Evolutionary conservation across 2,113 vertebrate species (phyloP).

Genomic region (Pseudopipra pipra): DNA sequence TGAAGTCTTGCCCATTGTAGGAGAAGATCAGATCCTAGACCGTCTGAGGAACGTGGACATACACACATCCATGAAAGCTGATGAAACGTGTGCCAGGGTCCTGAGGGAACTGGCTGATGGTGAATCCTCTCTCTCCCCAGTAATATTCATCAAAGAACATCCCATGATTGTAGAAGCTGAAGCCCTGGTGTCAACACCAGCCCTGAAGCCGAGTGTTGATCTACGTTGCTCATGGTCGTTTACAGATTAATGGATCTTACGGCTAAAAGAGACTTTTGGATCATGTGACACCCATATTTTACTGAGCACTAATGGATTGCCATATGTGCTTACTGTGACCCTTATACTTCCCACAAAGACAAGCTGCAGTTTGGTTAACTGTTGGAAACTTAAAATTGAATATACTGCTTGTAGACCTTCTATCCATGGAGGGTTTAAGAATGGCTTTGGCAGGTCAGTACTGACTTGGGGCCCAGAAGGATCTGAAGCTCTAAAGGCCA

Average conservation of each 20-base stretch:
- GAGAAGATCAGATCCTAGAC: not conserved
- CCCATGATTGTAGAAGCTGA: not conserved
- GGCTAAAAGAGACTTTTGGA: not conserved
- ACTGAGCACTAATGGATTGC: not conserved
- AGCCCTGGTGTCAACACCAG: not conserved
- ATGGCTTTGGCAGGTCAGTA: not conserved
- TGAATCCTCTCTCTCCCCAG: not conserved
- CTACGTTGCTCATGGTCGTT: not conserved
- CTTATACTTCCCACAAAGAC: not conserved
- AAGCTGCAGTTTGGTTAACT: not conserved
- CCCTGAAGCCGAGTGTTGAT: not conserved
- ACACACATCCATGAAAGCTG: not conserved
- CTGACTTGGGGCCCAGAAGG: not conserved
- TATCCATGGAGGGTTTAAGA: not conserved
- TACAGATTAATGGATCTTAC: not conserved
- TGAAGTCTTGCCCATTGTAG: not conserved
- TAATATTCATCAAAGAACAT: not conserved
- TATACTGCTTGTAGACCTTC: not conserved
- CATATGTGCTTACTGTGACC: not conserved
- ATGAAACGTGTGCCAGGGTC: not conserved
- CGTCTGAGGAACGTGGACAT: not conserved
- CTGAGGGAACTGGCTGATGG: not conserved
- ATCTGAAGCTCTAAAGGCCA: not conserved
- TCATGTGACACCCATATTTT: not conserved
- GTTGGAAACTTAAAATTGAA: not conserved